Percentiles rank a stretch among this genome's conserved stretches.
Evolutionary conservation across 2,113 vertebrate genomes (phyloP).

Genomic region (Synodontis membranacea): DNA sequence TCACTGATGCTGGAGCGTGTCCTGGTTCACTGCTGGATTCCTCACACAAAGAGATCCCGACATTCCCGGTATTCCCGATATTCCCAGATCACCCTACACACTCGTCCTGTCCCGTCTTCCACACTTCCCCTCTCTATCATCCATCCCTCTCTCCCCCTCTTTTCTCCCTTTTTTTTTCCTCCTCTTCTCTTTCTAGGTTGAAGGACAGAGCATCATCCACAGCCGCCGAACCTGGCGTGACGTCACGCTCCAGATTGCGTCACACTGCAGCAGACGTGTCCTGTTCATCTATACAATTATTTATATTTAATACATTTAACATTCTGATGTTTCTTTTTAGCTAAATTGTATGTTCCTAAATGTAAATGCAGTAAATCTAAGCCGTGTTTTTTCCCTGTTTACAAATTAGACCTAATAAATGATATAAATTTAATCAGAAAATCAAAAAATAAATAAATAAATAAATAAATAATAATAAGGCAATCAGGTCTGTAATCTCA

Average conservation of each 20-base stretch:
- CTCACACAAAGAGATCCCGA: slow-evolving; percentile 5
- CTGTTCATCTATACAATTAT: neutral
- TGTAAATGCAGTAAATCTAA: too few relatives aligned
- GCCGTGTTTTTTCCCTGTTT: too few relatives aligned
- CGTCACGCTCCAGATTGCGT: slow-evolving; percentile 25
- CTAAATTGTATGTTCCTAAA: too few relatives aligned
- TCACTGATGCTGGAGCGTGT: neutral
- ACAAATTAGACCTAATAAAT: too few relatives aligned
- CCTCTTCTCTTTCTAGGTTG: neutral
- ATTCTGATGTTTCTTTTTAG: too few relatives aligned
- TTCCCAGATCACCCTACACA: neutral
- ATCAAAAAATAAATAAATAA: too few relatives aligned
- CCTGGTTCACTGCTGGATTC: neutral
- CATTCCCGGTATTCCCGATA: slow-evolving; percentile 6
- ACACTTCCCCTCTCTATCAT: neutral
- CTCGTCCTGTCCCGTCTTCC: neutral
- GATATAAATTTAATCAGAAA: too few relatives aligned
- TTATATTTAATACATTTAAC: too few relatives aligned
- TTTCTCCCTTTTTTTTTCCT: neutral
- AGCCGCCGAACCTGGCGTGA: slow-evolving; percentile 25
- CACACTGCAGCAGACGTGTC: slow-evolving; percentile 8
- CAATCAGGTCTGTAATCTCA: too few relatives aligned
- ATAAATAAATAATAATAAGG: too few relatives aligned
- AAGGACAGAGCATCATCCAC: slow-evolving; percentile 26
- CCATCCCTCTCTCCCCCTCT: neutral